Evolutionary conservation across 2,113 vertebrate species (phyloP).

Genomic region (Glareola pratincola): DNA sequence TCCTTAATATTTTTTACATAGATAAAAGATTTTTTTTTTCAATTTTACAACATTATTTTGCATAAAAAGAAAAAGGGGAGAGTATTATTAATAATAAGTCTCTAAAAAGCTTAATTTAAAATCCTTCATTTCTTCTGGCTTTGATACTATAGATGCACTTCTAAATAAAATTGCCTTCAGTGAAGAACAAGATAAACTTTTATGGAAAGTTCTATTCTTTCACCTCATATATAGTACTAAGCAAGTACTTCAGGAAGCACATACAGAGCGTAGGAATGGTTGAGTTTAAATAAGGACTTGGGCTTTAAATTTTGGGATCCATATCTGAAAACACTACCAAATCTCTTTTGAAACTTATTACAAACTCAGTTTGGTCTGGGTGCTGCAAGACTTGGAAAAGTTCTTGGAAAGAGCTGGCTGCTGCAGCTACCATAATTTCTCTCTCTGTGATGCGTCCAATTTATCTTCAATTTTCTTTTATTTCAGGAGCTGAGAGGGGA

Average conservation of each 20-base stretch:
- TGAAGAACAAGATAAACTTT: not conserved
- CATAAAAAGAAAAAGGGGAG: not conserved
- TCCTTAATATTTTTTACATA: not conserved
- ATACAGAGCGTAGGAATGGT: not conserved
- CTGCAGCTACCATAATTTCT: not conserved
- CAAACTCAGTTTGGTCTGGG: not conserved
- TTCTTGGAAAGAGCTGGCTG: not conserved
- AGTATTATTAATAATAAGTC: not conserved
- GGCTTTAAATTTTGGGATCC: not conserved
- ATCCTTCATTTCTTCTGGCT: not conserved
- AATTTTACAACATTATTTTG: not conserved
- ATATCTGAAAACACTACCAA: not conserved
- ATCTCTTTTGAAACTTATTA: not conserved
- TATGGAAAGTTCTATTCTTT: not conserved
- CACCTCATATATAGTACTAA: not conserved
- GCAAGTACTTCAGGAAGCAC: not conserved
- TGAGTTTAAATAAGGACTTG: not conserved
- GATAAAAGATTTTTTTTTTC: not conserved
- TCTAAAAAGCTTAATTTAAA: not conserved
- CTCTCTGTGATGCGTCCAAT: not conserved
- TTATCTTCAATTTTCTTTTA: not conserved
- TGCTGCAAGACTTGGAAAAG: not conserved
- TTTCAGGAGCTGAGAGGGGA: not conserved
- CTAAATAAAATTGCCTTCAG: not conserved
- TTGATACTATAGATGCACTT: not conserved